Evolutionary conservation across 2,888 invertebrate genomes (phyloP).

Genomic region (Candidula unifasciata): DNA sequence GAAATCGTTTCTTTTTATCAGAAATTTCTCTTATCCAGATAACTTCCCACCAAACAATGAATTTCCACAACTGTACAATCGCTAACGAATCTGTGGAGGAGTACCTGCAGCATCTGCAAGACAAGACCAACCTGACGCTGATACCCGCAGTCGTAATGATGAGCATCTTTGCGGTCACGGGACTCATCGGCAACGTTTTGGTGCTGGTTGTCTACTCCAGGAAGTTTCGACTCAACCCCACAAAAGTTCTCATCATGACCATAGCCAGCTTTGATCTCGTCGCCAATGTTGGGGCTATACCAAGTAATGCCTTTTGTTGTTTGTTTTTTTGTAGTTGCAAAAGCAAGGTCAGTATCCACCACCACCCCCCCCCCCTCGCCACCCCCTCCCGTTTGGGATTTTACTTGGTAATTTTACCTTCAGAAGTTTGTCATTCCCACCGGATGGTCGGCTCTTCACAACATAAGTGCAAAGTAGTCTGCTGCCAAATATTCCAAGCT

Average conservation of each 20-base stretch:
- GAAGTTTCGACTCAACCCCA: not conserved
- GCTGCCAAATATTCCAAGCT: too few relatives aligned
- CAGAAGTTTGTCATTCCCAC: too few relatives aligned
- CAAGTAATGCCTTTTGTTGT: not conserved
- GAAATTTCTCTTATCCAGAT: too few relatives aligned
- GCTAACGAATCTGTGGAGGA: not conserved
- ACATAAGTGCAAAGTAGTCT: too few relatives aligned
- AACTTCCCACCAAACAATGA: too few relatives aligned
- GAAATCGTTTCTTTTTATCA: too few relatives aligned
- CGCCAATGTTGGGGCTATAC: conserved; percentile 24
- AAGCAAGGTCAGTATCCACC: too few relatives aligned
- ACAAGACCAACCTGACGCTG: not conserved
- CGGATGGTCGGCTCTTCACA: too few relatives aligned
- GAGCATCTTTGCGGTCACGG: not conserved
- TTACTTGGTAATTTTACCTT: too few relatives aligned
- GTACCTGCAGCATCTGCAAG: conserved; percentile 16
- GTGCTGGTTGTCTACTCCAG: conserved; percentile 25
- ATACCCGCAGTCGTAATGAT: conserved; percentile 5
- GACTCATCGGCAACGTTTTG: conserved; percentile 6
- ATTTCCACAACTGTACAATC: not conserved
- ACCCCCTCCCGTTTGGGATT: too few relatives aligned
- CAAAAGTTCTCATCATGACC: conserved; percentile 35
- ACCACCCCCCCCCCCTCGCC: too few relatives aligned
- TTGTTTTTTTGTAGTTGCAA: too few relatives aligned
- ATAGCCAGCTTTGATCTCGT: conserved; percentile 40